A percentile compares a stretch with the other conserved stretches of the same genome.
These are phyloP conservation scores for Onychomys torridus DNA, from an alignment of 2,797 vertebrate species.

Conservation along the genomic window DNA sequence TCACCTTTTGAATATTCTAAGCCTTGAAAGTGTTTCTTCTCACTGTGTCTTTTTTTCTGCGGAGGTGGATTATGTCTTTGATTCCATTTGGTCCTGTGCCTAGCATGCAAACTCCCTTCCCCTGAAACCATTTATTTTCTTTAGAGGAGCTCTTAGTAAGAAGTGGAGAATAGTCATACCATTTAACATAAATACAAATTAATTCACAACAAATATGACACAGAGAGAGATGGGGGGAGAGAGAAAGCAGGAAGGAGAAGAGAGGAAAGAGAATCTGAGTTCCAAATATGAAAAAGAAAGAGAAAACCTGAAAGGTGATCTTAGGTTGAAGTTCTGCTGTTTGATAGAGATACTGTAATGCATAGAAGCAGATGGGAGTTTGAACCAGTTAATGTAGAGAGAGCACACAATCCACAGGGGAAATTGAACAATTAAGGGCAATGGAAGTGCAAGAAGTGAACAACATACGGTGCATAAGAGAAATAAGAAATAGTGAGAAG, in stretches of 20 bases:
- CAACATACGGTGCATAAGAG: fast-evolving
- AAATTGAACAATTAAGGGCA: not conserved
- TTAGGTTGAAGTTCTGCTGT: not conserved
- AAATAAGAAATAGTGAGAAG: not conserved
- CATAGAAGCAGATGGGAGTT: not conserved
- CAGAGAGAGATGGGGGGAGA: too few relatives aligned
- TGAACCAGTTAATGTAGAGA: not conserved
- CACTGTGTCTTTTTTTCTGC: constrained; percentile 2
- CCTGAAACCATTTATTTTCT: not conserved
- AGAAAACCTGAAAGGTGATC: not conserved
- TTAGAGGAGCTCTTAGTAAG: not conserved
- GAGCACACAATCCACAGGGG: not conserved
- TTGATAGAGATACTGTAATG: not conserved
- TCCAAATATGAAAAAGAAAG: not conserved
- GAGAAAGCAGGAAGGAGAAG: not conserved
- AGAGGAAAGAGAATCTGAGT: too few relatives aligned
- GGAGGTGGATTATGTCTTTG: not conserved
- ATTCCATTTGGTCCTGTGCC: not conserved
- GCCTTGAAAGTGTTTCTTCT: not conserved
- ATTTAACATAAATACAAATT: not conserved
- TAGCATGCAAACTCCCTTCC: not conserved
- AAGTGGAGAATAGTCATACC: not conserved
- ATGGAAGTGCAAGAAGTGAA: not conserved
- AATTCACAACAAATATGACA: not conserved
- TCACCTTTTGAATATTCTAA: not conserved